Percentiles rank a stretch among this genome's conserved stretches.
Evolutionary conservation across 2,797 vertebrate genomes (phyloP).

Genomic region (Alca torda): DNA sequence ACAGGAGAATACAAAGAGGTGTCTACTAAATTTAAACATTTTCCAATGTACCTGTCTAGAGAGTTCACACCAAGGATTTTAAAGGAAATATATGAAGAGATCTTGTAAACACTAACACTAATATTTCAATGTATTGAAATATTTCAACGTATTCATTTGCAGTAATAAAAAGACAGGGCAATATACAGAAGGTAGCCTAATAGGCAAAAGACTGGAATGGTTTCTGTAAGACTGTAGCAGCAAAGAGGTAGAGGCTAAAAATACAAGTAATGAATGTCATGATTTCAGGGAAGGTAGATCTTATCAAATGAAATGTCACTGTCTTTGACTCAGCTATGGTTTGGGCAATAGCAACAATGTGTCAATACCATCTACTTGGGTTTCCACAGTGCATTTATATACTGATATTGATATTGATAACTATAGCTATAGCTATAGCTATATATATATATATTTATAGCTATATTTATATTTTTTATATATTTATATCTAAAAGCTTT

Average conservation of each 20-base stretch:
- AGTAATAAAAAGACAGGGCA: background rate
- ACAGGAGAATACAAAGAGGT: background rate
- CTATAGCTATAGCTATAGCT: background rate
- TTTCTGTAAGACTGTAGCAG: background rate
- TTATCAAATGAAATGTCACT: background rate
- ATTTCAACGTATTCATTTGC: background rate
- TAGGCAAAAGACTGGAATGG: background rate
- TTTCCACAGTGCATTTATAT: background rate
- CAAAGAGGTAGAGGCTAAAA: background rate
- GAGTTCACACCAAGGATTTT: background rate
- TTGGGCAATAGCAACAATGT: background rate
- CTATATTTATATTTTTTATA: background rate
- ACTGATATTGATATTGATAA: background rate
- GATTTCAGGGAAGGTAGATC: background rate
- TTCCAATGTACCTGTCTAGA: background rate
- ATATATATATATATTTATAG: background rate
- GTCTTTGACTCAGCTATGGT: background rate
- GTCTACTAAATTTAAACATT: background rate
- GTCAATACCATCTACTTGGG: background rate
- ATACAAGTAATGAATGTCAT: background rate
- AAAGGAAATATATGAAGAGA: background rate
- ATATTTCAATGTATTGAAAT: background rate
- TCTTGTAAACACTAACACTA: background rate
- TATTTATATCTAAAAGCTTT: background rate
- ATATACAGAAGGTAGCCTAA: background rate